Base-by-base conservation (phyloP, 2,797 vertebrate genomes). In the Chaunax sp. region DNA sequence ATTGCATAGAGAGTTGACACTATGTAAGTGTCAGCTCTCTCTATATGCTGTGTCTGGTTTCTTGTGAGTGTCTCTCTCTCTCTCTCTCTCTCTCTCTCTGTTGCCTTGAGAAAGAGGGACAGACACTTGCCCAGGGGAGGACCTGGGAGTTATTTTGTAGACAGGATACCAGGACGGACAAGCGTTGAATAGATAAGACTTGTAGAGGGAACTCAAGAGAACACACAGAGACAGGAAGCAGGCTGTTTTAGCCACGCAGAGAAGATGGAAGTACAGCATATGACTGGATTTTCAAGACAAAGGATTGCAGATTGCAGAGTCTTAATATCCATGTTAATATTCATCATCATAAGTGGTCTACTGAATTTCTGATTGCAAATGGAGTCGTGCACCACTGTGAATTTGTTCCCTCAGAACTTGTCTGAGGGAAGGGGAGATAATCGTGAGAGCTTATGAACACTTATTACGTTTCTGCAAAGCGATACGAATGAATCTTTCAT, bases 151-250 rank as follows among this genome's bases (percentile, higher is more conserved):
- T 88, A 81, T 86, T 89, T 72, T 77, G 84, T 87, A 88, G 88
- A 85, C 84, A 88, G 90, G 88, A 90, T 87, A 86, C 82, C 1
- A 26, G 64, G 64, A 72, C 18, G 56, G 33, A 75, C 49, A 23
- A 78, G 77, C 85, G 79, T 60, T 77, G 67, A 56, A 70, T 25
- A 85, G 90, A 91, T 90, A 89, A 88, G 87, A 38, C 54, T 47
- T 26, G 58, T 33, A 19, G 69, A 63, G 72, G 26, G 68, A 58
- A 53, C 54, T 47, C 64, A 25, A 77, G 77, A 47, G 46, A 78
- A 58, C 67, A 33, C 73, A 64, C 64, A 13, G 12, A 80, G 82
- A 53, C 88, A 84, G 88, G 88, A 91, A 90, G 43, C 59, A 4
- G 46, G 15, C 57, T 78, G 72, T 84, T 86, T 76, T 70, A 50